phyloP scores from a whole-genome alignment of 2,797 vertebrate species.

The Ctenopoma kingsleyae region DNA sequence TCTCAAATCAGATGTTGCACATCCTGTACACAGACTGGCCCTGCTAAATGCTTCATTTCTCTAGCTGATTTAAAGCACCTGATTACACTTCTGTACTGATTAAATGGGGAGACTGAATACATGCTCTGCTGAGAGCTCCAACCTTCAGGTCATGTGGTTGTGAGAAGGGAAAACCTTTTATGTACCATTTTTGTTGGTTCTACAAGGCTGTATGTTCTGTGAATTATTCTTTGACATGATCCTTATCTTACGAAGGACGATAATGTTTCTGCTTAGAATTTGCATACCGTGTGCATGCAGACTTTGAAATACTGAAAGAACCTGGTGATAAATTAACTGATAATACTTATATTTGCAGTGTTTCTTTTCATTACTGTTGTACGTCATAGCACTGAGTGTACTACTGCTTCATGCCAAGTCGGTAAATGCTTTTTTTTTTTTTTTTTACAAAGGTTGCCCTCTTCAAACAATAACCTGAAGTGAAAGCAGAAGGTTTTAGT shows the following conservation, averaged over 20 bases:
- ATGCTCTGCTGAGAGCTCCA: conserved; percentile 39
- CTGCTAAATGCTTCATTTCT: conserved; percentile 46
- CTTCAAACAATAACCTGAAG: background rate
- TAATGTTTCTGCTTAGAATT: background rate
- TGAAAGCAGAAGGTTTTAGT: conserved; percentile 14
- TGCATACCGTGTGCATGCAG: background rate
- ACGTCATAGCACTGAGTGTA: background rate
- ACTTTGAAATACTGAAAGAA: conserved; percentile 5
- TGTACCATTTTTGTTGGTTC: conserved; percentile 21
- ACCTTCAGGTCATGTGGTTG: conserved; percentile 47
- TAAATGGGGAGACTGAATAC: conserved; percentile 52
- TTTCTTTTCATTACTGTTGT: background rate
- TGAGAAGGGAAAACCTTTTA: conserved; percentile 28
- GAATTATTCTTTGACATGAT: conserved; percentile 5
- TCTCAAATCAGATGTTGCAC: conserved; percentile 41
- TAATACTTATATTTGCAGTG: background rate
- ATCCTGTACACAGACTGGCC: conserved; percentile 28
- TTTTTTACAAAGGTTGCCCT: background rate
- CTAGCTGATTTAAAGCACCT: conserved; percentile 66
- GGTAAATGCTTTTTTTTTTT: background rate
- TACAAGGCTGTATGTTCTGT: background rate
- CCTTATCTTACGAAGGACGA: background rate
- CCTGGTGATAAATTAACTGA: background rate
- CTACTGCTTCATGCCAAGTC: background rate
- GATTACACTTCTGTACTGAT: conserved; percentile 62